A percentile compares a stretch with the other conserved stretches of the same genome.
Conservation (phyloP, 2,113 vertebrate species). For the Polypterus senegalus region DNA sequence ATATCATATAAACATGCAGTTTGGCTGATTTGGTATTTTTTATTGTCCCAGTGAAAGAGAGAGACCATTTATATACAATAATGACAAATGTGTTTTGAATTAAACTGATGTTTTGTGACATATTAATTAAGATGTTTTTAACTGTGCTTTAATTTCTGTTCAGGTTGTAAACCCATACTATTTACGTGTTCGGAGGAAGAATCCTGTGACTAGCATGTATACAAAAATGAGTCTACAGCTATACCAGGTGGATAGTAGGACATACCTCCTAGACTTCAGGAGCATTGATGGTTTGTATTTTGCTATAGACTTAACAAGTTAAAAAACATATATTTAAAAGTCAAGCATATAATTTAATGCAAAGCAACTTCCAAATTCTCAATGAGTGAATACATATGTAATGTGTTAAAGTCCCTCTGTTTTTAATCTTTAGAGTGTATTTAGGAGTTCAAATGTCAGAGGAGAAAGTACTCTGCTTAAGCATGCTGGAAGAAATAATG, state of each 20-base stretch:
- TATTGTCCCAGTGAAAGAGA: neutral
- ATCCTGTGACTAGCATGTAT: conserved; percentile 78
- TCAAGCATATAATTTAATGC: too few relatives aligned
- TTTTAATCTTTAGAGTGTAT: too few relatives aligned
- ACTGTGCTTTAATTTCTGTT: neutral
- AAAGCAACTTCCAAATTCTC: too few relatives aligned
- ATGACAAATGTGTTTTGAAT: neutral
- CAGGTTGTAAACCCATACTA: conserved; percentile 95
- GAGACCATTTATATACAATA: neutral
- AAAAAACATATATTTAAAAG: too few relatives aligned
- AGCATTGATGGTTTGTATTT: conserved; percentile 84
- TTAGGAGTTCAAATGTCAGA: too few relatives aligned
- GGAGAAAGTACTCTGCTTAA: too few relatives aligned
- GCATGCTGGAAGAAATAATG: too few relatives aligned
- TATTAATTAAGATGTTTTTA: conserved; percentile 14
- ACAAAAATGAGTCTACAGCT: conserved; percentile 97
- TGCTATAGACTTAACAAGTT: too few relatives aligned
- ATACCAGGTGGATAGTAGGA: conserved; percentile 95
- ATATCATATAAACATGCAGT: too few relatives aligned
- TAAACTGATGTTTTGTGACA: neutral
- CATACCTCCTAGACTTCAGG: conserved; percentile 90
- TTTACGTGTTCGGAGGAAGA: conserved; percentile 85
- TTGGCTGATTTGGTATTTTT: too few relatives aligned
- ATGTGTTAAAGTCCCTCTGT: too few relatives aligned
- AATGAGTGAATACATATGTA: too few relatives aligned